Conservation (phyloP, 2,113 vertebrate genomes). For the Pygoscelis antarcticus region DNA sequence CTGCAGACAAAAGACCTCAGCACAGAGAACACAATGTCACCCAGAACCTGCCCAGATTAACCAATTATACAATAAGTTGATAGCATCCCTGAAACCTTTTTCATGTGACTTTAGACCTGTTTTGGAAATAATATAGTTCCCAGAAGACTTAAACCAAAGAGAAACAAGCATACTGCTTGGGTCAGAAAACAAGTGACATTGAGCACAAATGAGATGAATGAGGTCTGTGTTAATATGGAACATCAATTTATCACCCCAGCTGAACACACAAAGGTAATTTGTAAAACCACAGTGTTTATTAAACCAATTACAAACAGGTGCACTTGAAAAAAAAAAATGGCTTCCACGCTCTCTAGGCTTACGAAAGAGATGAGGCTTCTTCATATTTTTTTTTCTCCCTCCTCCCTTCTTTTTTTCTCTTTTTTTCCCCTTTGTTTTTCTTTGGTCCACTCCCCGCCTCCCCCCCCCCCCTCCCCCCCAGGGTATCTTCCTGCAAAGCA, state of each 20-base stretch:
- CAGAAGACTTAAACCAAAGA: background rate
- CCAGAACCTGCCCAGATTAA: background rate
- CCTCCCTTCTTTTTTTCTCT: accelerated
- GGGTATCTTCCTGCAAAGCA: background rate
- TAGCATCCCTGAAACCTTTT: background rate
- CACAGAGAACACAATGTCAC: background rate
- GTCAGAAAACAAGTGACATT: background rate
- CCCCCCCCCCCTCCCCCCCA: no score
- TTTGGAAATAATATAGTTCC: background rate
- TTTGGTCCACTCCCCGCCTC: no score
- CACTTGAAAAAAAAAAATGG: background rate
- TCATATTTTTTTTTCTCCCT: background rate
- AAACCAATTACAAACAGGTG: background rate
- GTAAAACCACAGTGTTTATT: background rate
- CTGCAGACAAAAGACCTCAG: background rate
- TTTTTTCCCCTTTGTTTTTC: no score
- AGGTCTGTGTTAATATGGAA: background rate
- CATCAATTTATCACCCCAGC: background rate
- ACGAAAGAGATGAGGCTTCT: background rate
- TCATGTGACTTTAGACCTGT: background rate
- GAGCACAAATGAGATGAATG: background rate
- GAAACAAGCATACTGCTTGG: background rate
- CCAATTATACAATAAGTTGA: background rate
- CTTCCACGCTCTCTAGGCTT: background rate
- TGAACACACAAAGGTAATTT: background rate